Evolutionary conservation across 92 coral and sea anemone species (phyloP).

Genomic region (Palythoa grandis): DNA sequence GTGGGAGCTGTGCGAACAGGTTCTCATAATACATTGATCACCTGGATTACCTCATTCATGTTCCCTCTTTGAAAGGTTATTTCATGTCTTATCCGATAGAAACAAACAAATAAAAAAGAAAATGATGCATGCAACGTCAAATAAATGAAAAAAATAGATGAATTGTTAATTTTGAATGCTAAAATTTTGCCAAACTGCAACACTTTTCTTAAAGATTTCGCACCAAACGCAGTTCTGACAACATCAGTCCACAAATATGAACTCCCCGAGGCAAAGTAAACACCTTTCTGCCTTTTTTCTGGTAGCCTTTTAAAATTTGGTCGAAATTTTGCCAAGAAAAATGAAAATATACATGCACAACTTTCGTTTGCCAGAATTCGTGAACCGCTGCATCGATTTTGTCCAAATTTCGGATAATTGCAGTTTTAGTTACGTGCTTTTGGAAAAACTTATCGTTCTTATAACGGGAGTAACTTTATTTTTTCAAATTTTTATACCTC

Average conservation of each 20-base stretch:
- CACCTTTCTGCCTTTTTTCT: slow-evolving; percentile 12
- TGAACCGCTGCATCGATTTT: slow-evolving; percentile 19
- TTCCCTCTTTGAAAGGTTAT: slow-evolving; percentile 12
- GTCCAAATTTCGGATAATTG: slow-evolving; percentile 9
- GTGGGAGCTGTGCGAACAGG: slow-evolving; percentile 1
- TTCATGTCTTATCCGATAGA: slow-evolving; percentile 15
- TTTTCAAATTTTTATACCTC: too few species aligned
- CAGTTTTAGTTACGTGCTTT: neutral
- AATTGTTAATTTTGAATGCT: slow-evolving; percentile 16
- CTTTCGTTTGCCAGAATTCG: slow-evolving; percentile 19
- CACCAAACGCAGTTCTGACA: slow-evolving; percentile 16
- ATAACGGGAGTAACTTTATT: too few species aligned
- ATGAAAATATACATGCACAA: neutral
- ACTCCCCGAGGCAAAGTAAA: slow-evolving; percentile 24
- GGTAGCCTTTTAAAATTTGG: neutral
- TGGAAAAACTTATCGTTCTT: too few species aligned
- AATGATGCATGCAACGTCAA: slow-evolving; percentile 1
- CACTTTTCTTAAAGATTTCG: slow-evolving; percentile 22
- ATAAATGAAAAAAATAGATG: slow-evolving; percentile 5
- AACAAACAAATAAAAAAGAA: slow-evolving; percentile 14
- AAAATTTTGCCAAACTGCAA: slow-evolving; percentile 5
- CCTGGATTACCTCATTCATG: slow-evolving; percentile 7
- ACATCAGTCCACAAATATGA: slow-evolving; percentile 23
- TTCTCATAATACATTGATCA: slow-evolving; percentile 1
- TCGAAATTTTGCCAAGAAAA: slow-evolving; percentile 5